Evolutionary conservation across 2,113 vertebrate genomes (phyloP), one percentile per base, ranked within the genome.

Genomic region (Syngnathus typhle): DNA sequence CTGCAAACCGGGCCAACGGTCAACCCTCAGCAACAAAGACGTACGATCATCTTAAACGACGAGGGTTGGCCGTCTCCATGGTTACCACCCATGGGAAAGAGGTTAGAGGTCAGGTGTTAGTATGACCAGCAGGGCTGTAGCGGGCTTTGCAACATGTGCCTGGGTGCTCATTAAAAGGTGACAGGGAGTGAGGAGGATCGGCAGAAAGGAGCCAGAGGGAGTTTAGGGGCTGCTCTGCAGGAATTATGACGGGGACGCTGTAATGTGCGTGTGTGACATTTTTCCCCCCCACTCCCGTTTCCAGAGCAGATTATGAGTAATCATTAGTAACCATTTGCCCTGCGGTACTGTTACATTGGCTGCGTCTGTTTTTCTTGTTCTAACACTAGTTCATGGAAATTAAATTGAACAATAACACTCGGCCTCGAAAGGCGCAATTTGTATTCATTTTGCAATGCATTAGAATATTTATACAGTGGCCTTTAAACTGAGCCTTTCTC

Each of bases 61-160:
- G 79, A 93, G 93, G 93, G 94, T 95, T 95, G 94, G 92, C 93
- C 93, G 92, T 95, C 93, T 94, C 94, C 94, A 95, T 94, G 93
- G 93, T 85, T 87, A 89, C 87, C 87, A 85, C 86, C 93, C 92
- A 93, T 94, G 93, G 93, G 83, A 82, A 65, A 83, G 55, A 67
- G 79, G 86, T 89, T 87, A 88, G 64, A 87, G 85, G 75, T 85
- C 73, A 80, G 72, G 76, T 76, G 87, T 88, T 85, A 88, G 86
- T 85, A 71, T 73, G 82, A 78, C 74, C 65, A 68, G 86, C 89
- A 90, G 88, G 88, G 89, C 89, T 91, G 89, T 89, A 89, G 83
- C 80, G 77, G 85, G 71, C 75, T 72, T 77, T 64, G 61, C 70
- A 77, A 74, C 68, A 72, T 74, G 63, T 49, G 58, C 63, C 71